These are phyloP conservation scores for Microcebus ravelobensis DNA, from an alignment of 2,113 vertebrate genomes.

Conservation along the genomic window DNA sequence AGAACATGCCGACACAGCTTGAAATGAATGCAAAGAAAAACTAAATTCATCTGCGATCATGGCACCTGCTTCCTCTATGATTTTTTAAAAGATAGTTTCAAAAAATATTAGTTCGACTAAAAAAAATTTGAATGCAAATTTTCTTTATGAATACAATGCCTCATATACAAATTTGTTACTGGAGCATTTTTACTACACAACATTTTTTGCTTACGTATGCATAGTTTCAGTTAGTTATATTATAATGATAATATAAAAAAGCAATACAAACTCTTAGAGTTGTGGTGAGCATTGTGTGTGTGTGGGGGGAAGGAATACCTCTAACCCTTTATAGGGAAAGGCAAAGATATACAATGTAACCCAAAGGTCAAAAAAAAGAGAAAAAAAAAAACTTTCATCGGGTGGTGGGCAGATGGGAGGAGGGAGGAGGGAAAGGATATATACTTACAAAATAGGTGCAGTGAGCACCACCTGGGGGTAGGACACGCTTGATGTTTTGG, in stretches of 20 bases:
- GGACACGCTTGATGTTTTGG: too few relatives aligned
- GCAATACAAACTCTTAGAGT: not conserved
- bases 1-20: not conserved
- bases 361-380: too few relatives aligned
- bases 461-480: too few relatives aligned
- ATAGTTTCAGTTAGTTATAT: not conserved
- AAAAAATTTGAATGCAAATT: conserved; percentile 9
- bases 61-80: not conserved
- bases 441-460: too few relatives aligned
- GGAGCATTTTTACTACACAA: conserved; percentile 3
- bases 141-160: not conserved
- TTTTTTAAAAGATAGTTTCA: not conserved
- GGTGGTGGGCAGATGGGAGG: too few relatives aligned
- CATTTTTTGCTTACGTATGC: not conserved
- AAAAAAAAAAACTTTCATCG: too few relatives aligned
- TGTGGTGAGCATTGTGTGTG: too few relatives aligned
- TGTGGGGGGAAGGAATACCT: too few relatives aligned
- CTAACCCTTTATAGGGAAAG: too few relatives aligned
- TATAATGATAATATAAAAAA: not conserved
- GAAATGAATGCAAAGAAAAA: not conserved
- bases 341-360: too few relatives aligned
- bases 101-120: not conserved
- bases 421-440: too few relatives aligned
- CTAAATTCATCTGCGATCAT: not conserved
- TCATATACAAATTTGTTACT: conserved; percentile 37